phyloP scores from a whole-genome alignment of 2,888 invertebrate species.

The Myopa testacea region DNA sequence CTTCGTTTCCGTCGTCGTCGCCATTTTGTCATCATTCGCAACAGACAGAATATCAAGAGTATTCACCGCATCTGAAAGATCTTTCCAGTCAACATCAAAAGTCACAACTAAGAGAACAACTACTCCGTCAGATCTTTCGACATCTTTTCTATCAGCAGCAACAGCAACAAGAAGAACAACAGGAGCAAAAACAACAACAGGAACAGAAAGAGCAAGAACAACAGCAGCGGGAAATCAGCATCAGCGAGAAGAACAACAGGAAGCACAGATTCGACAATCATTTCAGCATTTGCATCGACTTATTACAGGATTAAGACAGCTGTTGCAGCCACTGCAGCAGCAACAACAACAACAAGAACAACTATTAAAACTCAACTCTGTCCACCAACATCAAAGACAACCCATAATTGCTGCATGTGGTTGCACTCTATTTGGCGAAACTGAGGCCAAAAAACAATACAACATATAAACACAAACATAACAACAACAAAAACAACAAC shows the following conservation, averaged over 20 bases:
- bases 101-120: slow-evolving; percentile 40
- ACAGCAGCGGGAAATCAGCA: neutral
- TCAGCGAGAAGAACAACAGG: neutral
- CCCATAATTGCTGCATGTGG: slow-evolving; percentile 22
- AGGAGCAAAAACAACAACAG: slow-evolving; percentile 14
- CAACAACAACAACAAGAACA: slow-evolving; percentile 25
- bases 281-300: neutral
- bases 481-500: slow-evolving; percentile 38
- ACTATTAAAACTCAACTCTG: slow-evolving; percentile 4
- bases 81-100: slow-evolving; percentile 43
- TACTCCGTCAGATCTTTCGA: slow-evolving; percentile 34
- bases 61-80: slow-evolving; percentile 1
- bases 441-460: neutral
- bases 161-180: slow-evolving; percentile 37
- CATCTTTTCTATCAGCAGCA: slow-evolving; percentile 27
- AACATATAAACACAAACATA: neutral
- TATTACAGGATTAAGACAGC: slow-evolving; percentile 25
- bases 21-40: slow-evolving; percentile 58
- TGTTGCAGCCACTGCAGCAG: slow-evolving; percentile 34
- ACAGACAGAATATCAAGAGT: slow-evolving; percentile 41
- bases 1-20: slow-evolving; percentile 58
- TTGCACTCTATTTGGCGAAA: slow-evolving; percentile 16
- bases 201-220: slow-evolving; percentile 1
- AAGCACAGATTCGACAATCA: slow-evolving; percentile 26
- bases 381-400: neutral